These are phyloP conservation scores for Bovichtus diacanthus DNA, from an alignment of 2,797 vertebrate genomes.

Conservation along the genomic window DNA sequence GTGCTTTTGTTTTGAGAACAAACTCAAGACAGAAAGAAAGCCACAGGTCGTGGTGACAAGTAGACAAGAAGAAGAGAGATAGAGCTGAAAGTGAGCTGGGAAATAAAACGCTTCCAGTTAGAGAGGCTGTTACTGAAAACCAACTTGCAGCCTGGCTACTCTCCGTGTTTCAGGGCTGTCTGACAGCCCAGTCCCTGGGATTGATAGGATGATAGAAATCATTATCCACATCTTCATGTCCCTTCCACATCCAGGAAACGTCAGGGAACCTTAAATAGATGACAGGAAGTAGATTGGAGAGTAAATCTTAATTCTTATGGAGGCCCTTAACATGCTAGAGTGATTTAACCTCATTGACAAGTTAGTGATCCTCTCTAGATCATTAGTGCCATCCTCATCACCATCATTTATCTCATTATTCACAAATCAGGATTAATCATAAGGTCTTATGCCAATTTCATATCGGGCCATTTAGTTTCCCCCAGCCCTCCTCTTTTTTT, in stretches of 20 bases:
- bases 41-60: conserved; percentile 20
- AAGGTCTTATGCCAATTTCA: conserved; percentile 11
- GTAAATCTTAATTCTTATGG: conserved; percentile 11
- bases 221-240: not conserved
- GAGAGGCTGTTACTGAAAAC: conserved; percentile 14
- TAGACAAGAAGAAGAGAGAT: not conserved
- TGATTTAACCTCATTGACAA: conserved; percentile 24
- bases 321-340: not conserved
- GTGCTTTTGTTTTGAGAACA: conserved; percentile 9
- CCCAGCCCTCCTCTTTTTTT: not conserved
- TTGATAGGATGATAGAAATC: conserved; percentile 36
- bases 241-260: conserved; percentile 1
- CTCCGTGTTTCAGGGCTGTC: conserved; percentile 19
- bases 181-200: conserved; percentile 31
- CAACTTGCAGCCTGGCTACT: conserved; percentile 4
- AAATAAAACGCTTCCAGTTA: not conserved
- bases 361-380: conserved; percentile 2
- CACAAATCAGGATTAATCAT: conserved; percentile 36
- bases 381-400: not conserved
- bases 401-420: conserved; percentile 29
- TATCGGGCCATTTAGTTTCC: conserved; percentile 16
- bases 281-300: conserved; percentile 10
- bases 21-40: not conserved
- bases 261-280: conserved; percentile 7
- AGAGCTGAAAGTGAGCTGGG: not conserved